These are phyloP conservation scores for Sceloporus undulatus DNA, from an alignment of 2,113 vertebrate genomes.

Conservation along the genomic window DNA sequence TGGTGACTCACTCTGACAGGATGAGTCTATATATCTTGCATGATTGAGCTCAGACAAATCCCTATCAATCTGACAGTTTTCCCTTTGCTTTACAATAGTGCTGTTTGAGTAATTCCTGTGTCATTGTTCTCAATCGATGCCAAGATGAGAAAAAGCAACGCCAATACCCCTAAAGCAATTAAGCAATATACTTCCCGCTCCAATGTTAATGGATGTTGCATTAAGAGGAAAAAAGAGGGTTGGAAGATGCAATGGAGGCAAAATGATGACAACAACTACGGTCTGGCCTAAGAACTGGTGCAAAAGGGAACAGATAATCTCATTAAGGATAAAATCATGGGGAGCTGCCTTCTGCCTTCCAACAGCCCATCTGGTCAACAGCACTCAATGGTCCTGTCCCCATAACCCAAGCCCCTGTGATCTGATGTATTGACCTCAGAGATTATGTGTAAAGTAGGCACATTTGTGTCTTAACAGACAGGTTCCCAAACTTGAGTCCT, in stretches of 20 bases:
- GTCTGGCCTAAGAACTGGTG: too few relatives aligned
- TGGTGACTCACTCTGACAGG: conserved; percentile 23
- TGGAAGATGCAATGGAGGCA: neutral
- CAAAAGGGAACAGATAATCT: neutral
- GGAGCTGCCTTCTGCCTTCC: neutral
- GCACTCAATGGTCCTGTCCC: neutral
- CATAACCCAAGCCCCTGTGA: too few relatives aligned
- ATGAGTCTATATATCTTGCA: neutral
- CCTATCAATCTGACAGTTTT: conserved; percentile 21
- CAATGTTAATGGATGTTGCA: neutral
- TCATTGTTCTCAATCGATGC: conserved; percentile 28
- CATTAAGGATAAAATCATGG: neutral
- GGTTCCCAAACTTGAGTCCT: too few relatives aligned
- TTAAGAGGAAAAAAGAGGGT: neutral
- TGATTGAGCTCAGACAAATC: neutral
- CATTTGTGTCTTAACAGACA: too few relatives aligned
- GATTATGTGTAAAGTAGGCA: neutral
- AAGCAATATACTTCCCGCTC: neutral
- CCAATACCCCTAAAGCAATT: neutral
- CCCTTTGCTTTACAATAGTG: conserved; percentile 12
- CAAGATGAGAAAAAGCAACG: conserved; percentile 32
- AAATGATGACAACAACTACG: neutral
- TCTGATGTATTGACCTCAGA: neutral
- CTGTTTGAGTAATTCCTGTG: conserved; percentile 20
- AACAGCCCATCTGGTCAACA: neutral